These are phyloP conservation scores for Ianthella basta DNA, from an alignment of 37 sponge, comb jelly and placozoan genomes.

Conservation along the genomic window DNA sequence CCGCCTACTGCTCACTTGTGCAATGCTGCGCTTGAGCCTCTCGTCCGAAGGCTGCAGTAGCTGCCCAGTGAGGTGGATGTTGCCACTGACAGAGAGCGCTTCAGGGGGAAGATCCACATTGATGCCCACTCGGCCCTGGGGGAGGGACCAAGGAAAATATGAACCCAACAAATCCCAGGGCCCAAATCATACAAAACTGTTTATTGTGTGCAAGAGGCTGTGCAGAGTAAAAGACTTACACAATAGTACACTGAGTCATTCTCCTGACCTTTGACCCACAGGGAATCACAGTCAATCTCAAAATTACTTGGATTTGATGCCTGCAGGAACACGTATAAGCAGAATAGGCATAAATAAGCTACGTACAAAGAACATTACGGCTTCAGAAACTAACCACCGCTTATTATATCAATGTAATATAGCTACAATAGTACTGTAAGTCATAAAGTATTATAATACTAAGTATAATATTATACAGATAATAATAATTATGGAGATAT, in stretches of 20 bases:
- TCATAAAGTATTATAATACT: too few relatives aligned
- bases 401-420: background rate
- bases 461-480: too few relatives aligned
- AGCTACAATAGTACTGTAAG: too few relatives aligned
- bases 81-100: constrained; percentile 82
- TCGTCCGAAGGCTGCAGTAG: constrained; percentile 77
- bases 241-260: constrained; percentile 68
- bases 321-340: constrained; percentile 18
- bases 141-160: background rate
- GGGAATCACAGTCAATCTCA: constrained; percentile 85
- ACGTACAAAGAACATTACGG: too few relatives aligned
- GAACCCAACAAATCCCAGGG: too few relatives aligned
- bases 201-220: too few relatives aligned
- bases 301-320: constrained; percentile 94
- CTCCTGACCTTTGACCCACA: constrained; percentile 60
- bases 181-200: too few relatives aligned
- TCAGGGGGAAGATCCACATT: constrained; percentile 91
- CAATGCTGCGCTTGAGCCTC: constrained; percentile 78
- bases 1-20: constrained; percentile 37
- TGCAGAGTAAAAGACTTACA: constrained; percentile 35
- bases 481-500: too few relatives aligned
- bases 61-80: constrained; percentile 79
- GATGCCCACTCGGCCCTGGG: constrained; percentile 91
- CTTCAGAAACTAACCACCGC: too few relatives aligned
- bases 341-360: background rate